Evolutionary conservation across 2,797 vertebrate genomes (phyloP).

Genomic region (Xiphophorus birchmanni): DNA sequence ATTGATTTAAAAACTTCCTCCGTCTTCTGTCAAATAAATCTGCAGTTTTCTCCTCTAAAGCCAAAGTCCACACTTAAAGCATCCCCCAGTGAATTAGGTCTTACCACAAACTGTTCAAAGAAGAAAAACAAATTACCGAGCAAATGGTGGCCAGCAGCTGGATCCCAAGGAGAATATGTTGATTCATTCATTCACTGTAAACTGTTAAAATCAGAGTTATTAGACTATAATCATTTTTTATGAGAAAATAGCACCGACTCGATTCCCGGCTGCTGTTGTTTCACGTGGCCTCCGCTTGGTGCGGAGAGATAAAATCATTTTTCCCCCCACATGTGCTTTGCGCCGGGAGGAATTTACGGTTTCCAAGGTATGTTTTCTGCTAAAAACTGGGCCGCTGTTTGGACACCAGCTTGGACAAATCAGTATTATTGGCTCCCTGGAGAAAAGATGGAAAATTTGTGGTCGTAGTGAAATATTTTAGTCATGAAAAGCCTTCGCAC

Average conservation of each 20-base stretch:
- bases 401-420: slow-evolving; percentile 19
- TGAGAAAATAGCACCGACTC: slow-evolving; percentile 40
- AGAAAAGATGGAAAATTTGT: slow-evolving; percentile 15
- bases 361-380: slow-evolving; percentile 22
- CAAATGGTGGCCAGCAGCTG: slow-evolving; percentile 50
- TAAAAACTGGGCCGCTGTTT: slow-evolving; percentile 22
- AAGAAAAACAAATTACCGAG: slow-evolving; percentile 62
- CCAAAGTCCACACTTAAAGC: slow-evolving; percentile 22
- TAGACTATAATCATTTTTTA: slow-evolving; percentile 69
- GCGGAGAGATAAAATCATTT: slow-evolving; percentile 50
- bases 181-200: slow-evolving; percentile 72
- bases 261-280: slow-evolving; percentile 32
- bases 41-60: slow-evolving; percentile 30
- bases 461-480: slow-evolving; percentile 11
- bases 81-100: slow-evolving; percentile 39
- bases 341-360: slow-evolving; percentile 45
- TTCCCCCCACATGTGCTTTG: slow-evolving; percentile 41
- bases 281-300: slow-evolving; percentile 33
- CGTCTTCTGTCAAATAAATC: slow-evolving; percentile 45
- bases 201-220: slow-evolving; percentile 70
- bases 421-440: slow-evolving; percentile 9
- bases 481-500: slow-evolving; percentile 28
- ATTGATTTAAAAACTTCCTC: slow-evolving; percentile 34
- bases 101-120: slow-evolving; percentile 50
- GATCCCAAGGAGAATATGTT: slow-evolving; percentile 35